Percentiles rank a stretch among this genome's conserved stretches.
Conservation (phyloP, 1,140 invertebrate genomes). For the Pogonomyrmex californicus region DNA sequence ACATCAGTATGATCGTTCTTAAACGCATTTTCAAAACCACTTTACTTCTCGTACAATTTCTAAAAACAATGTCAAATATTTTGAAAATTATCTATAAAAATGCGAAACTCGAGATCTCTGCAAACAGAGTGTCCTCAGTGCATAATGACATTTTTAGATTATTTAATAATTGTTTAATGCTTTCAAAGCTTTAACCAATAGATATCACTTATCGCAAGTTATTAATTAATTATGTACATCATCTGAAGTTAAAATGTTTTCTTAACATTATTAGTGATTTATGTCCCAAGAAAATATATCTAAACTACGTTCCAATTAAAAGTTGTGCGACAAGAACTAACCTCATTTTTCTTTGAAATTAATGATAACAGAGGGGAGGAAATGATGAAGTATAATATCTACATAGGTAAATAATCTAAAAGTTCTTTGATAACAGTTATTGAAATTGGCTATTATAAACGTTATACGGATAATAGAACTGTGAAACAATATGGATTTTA, state of each 20-base stretch:
- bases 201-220: constrained; percentile 10
- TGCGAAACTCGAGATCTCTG: neutral
- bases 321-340: constrained; percentile 39
- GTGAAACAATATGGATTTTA: constrained; percentile 5
- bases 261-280: constrained; percentile 34
- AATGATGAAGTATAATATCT: constrained; percentile 35
- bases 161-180: neutral
- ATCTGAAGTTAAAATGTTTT: constrained; percentile 35
- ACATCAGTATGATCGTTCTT: constrained; percentile 31
- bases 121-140: neutral
- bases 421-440: neutral
- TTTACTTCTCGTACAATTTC: neutral
- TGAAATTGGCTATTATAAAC: constrained; percentile 7
- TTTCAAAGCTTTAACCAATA: constrained; percentile 8
- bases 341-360: constrained; percentile 47
- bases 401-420: constrained; percentile 30
- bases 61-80: neutral
- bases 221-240: constrained; percentile 10
- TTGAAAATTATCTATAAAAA: neutral
- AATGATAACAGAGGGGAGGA: neutral
- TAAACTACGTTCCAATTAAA: constrained; percentile 50
- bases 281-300: constrained; percentile 14
- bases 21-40: constrained; percentile 23
- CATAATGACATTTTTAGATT: neutral
- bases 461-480: neutral